A percentile compares a stretch with the other conserved stretches of the same genome.
Evolutionary conservation across 2,113 vertebrate species (phyloP).

Genomic region (Trachemys scripta): DNA sequence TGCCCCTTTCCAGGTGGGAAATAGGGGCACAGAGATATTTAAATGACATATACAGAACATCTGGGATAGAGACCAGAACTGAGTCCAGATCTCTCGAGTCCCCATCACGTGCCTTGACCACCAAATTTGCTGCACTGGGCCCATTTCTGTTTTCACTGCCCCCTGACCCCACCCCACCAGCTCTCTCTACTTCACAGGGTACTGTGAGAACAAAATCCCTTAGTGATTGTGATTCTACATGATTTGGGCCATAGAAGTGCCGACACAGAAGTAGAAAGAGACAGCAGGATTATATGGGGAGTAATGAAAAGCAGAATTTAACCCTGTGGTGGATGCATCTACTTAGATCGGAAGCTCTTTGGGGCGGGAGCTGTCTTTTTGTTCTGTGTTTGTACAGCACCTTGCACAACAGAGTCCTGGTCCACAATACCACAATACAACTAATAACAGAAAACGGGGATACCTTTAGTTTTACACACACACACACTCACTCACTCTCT

Average conservation of each 20-base stretch:
- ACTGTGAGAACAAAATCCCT: neutral
- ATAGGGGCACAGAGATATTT: neutral
- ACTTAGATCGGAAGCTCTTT: neutral
- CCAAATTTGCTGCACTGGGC: neutral
- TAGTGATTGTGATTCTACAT: neutral
- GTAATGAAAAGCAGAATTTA: neutral
- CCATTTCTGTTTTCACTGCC: neutral
- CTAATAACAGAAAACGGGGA: neutral
- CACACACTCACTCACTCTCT: fast-evolving
- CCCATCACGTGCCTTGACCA: neutral
- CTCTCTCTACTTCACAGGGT: neutral
- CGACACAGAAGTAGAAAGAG: neutral
- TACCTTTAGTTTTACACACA: neutral
- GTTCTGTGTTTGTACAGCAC: neutral
- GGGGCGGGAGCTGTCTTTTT: neutral
- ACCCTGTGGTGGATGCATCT: too few relatives aligned
- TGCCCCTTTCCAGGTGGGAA: neutral
- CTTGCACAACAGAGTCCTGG: neutral
- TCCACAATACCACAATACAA: neutral
- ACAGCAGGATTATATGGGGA: neutral
- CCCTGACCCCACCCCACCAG: neutral
- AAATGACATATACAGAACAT: neutral
- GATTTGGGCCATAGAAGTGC: neutral
- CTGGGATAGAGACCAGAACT: neutral
- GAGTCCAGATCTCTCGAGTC: neutral